A percentile compares a stretch with the other conserved stretches of the same genome.
Evolutionary conservation across 2,113 vertebrate species (phyloP).

Genomic region (Manacus vitellinus): DNA sequence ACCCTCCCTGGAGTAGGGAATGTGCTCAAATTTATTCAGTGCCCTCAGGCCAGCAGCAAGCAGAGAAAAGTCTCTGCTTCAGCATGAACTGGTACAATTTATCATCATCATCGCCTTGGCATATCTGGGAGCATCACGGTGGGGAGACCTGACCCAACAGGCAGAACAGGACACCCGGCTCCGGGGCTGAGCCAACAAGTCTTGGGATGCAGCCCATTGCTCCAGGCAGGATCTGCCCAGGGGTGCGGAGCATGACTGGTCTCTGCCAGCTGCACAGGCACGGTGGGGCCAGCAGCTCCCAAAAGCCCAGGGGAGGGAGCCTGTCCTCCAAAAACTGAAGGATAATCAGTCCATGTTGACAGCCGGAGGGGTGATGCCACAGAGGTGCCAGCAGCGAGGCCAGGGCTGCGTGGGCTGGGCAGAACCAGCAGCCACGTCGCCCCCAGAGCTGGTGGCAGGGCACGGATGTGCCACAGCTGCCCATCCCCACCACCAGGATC

Average conservation of each 20-base stretch:
- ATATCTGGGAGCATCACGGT: not conserved
- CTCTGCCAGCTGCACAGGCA: not conserved
- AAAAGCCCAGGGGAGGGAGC: accelerated
- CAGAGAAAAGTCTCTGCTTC: conserved; percentile 18
- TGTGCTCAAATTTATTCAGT: not conserved
- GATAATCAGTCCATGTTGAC: accelerated
- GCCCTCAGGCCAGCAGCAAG: not conserved
- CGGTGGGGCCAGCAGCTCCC: not conserved
- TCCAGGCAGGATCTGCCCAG: not conserved
- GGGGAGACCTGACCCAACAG: conserved; percentile 6
- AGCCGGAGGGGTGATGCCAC: not conserved
- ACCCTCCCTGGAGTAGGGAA: not conserved
- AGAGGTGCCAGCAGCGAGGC: accelerated
- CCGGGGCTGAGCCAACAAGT: not conserved
- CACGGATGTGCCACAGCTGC: accelerated
- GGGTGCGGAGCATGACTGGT: not conserved
- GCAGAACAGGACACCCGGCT: not conserved
- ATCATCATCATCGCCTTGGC: not conserved
- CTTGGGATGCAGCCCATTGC: not conserved
- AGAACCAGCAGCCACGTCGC: not conserved
- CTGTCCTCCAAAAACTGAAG: not conserved
- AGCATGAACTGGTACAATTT: not conserved
- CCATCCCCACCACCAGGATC: accelerated
- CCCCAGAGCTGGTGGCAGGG: not conserved
- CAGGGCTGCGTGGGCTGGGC: not conserved